Base-by-base conservation (phyloP, 1,140 invertebrate genomes). In the Drosophila mojavensis region DNA sequence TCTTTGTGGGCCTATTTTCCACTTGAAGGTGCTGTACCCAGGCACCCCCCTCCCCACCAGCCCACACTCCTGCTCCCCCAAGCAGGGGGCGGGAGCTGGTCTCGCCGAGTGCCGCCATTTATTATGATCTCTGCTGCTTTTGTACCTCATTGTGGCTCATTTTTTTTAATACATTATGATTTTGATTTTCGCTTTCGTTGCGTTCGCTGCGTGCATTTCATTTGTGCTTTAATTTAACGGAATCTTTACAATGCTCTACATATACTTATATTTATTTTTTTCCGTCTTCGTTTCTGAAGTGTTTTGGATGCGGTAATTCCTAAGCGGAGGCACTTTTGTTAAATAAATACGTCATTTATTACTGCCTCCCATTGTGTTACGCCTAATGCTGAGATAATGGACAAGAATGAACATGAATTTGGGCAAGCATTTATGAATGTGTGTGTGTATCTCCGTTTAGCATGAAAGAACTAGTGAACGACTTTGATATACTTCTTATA, bases 211-310 rank as follows among this genome's bases (percentile, higher is more conserved):
- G 54, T 66, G 70, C 70, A 62, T 75, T 80, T 79, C 70, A 80
- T 79, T 80, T 84, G 76, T 79, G 71, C 55, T 51, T 75, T 72
- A 81, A 86, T 81, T 86, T 72, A 86, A 72, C 75, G 63, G 70
- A 75, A 81, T 75, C 74, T 71, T 60, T 51, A 67, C 63, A 78
- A 78, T 73, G 64, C 78, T 78, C 65, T 81, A 78, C 60, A 24
- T 77, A 63, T 43, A 4, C 51, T 48, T 48, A 30, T 26, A 20
- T 20, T 6, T 55, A 17, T 53, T 7, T 30, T 45, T 20, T 20
- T 36, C 33, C 33, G 6, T 33, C 33, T 48, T 51, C 33, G 6
- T 7, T 3, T 9, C 7, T 9, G 33, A 33, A 7, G 6, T 24
- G 9, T 33, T 48, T 1, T 20, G 17, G 24, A 24, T 76, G 71